phyloP scores from a whole-genome alignment of 2,888 invertebrate species.

The Caenorhabditis angaria region DNA sequence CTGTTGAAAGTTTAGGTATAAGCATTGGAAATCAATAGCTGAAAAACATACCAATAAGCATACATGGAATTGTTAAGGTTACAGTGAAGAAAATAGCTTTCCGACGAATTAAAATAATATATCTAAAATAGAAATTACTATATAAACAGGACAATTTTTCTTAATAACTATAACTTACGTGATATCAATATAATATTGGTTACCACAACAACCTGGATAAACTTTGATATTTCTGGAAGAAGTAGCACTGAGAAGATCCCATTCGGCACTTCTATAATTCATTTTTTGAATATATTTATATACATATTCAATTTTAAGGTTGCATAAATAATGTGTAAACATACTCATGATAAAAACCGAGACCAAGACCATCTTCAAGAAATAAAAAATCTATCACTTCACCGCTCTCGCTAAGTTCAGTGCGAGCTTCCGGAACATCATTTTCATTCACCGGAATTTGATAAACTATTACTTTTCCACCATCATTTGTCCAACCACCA shows the following conservation, averaged over 20 bases:
- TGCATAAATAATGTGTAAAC: conserved; percentile 9
- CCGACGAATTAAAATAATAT: conserved; percentile 47
- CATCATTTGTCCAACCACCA: conserved; percentile 91
- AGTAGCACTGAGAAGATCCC: conserved; percentile 61
- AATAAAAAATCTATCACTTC: conserved; percentile 42
- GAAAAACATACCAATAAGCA: conserved; percentile 59
- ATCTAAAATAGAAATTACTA: conserved; percentile 27
- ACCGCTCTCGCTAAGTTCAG: conserved; percentile 41
- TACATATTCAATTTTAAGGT: conserved; percentile 15
- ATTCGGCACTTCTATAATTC: conserved; percentile 59
- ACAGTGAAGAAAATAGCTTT: conserved; percentile 65
- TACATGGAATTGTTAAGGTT: conserved; percentile 65
- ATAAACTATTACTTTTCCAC: conserved; percentile 58
- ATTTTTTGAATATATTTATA: conserved; percentile 20
- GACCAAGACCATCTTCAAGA: conserved; percentile 56
- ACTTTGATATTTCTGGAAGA: conserved; percentile 59
- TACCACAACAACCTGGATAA: conserved; percentile 63
- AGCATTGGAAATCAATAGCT: neutral
- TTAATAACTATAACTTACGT: conserved; percentile 16
- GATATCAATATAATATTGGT: conserved; percentile 61
- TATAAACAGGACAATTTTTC: conserved; percentile 2
- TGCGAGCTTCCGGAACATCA: conserved; percentile 41
- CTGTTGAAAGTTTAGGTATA: neutral
- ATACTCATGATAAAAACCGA: conserved; percentile 59
- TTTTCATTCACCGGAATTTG: conserved; percentile 55